Conservation (phyloP, 2,888 invertebrate species). For the Tiliacea citrago region DNA sequence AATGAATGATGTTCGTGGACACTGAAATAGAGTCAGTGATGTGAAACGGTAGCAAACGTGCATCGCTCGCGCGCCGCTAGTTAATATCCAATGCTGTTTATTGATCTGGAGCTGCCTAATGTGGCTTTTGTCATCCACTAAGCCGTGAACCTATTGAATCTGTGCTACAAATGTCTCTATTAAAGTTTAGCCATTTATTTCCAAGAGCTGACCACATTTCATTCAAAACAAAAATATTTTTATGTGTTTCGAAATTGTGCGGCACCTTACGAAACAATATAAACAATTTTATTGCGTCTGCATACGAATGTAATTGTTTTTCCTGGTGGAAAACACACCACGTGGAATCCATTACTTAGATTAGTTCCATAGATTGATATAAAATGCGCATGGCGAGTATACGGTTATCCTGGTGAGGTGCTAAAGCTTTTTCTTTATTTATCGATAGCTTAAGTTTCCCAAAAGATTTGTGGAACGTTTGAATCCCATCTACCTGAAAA, state of each 20-base stretch:
- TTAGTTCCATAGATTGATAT: conserved; percentile 67
- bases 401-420: conserved; percentile 29
- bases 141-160: conserved; percentile 69
- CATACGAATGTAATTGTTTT: conserved; percentile 62
- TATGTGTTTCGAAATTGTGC: not conserved
- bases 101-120: conserved; percentile 74
- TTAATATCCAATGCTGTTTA: conserved; percentile 73
- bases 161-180: conserved; percentile 47
- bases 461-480: conserved; percentile 33
- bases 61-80: conserved; percentile 51
- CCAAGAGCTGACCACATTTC: conserved; percentile 10
- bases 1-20: conserved; percentile 64
- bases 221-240: conserved; percentile 28
- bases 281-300: conserved; percentile 64
- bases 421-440: conserved; percentile 35
- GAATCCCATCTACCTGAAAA: conserved; percentile 14
- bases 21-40: conserved; percentile 67
- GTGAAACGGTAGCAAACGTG: conserved; percentile 64
- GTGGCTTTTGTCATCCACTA: conserved; percentile 68
- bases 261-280: conserved; percentile 33
- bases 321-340: conserved; percentile 41
- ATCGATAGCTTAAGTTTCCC: conserved; percentile 22
- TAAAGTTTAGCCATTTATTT: conserved; percentile 32
- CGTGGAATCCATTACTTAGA: conserved; percentile 64
- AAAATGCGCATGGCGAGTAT: conserved; percentile 67